Evolutionary conservation across 2,113 vertebrate species (phyloP).

Genomic region (Mugil cephalus): DNA sequence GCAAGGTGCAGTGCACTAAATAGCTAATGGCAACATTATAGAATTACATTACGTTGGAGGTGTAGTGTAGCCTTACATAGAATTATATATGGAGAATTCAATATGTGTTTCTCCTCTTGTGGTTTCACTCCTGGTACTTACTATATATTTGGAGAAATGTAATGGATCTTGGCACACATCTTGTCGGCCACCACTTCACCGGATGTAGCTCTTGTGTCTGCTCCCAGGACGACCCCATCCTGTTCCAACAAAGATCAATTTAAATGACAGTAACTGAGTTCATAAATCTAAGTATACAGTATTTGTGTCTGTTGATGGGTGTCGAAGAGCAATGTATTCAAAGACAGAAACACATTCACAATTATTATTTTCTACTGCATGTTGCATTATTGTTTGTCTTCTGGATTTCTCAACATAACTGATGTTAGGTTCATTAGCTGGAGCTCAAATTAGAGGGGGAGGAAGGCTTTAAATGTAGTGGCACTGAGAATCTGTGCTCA

Average conservation of each 20-base stretch:
- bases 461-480: not conserved
- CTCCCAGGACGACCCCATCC: slow-evolving; percentile 85
- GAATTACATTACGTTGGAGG: too few relatives aligned
- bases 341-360: too few relatives aligned
- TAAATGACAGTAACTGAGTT: not conserved
- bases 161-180: slow-evolving; percentile 83
- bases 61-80: too few relatives aligned
- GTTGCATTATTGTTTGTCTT: too few relatives aligned
- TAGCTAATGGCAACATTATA: not conserved
- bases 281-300: not conserved
- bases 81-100: not conserved
- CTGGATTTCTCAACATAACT: too few relatives aligned
- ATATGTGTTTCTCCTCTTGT: not conserved
- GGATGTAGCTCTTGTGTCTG: slow-evolving; percentile 82
- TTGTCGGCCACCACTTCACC: slow-evolving; percentile 84
- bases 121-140: slow-evolving; percentile 58
- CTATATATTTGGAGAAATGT: slow-evolving; percentile 85
- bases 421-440: too few relatives aligned
- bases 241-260: slow-evolving; percentile 34
- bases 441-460: not conserved
- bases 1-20: not conserved
- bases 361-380: too few relatives aligned
- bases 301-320: not conserved
- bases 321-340: too few relatives aligned
- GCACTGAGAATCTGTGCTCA: not conserved